Base-by-base conservation (phyloP, 2,113 vertebrate genomes). In the Balaenoptera acutorostrata region DNA sequence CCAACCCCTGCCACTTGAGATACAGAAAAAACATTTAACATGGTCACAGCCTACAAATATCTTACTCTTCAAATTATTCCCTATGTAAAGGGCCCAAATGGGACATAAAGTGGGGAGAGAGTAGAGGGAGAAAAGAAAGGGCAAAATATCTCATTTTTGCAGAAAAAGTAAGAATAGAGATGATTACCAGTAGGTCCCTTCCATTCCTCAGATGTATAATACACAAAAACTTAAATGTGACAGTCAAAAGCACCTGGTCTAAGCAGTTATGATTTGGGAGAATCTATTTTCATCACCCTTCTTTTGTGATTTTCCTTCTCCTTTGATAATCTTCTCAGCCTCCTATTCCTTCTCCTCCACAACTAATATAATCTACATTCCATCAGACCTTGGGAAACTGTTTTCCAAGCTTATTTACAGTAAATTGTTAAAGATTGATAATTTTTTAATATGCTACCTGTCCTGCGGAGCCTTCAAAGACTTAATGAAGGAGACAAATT, bases 1-100 rank as follows among this genome's bases (percentile, higher is more conserved):
- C 93, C 94, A 94, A 94, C 69, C 64, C 57, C 59, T 95, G 69
- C 46, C 78, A 92, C 94, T 96, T 89, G 90, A 96, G 66, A 92
- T 94, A 75, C 8, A 85, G 74, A 71, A 81, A 91, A 95, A 86
- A 69, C 41, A 92, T 69, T 95, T 91, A 96, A 91, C 59, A 77
- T 29, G 49, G 78, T 52, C 39, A 36, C 86, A 96, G 86, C 61
- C 72, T 46, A 72, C 82, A 82, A 93, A 64, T 89, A 64, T 52
- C 78, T 96, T 88, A 75, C 55, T 93, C 78, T 93, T 90, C 72
- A 96, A 77, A 93, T 88, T 77, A 85, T 92, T 25, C 63, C 41
- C 29, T 41, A 14, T 36, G 25, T 90, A 92, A 92, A 96, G 77
- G 71, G 4, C 11, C 49, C 1, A 83, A 87, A n/a, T 36, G 31